Conservation (phyloP, 64 coral and sea anemone genomes). For the Stichodactyla mertensii region DNA sequence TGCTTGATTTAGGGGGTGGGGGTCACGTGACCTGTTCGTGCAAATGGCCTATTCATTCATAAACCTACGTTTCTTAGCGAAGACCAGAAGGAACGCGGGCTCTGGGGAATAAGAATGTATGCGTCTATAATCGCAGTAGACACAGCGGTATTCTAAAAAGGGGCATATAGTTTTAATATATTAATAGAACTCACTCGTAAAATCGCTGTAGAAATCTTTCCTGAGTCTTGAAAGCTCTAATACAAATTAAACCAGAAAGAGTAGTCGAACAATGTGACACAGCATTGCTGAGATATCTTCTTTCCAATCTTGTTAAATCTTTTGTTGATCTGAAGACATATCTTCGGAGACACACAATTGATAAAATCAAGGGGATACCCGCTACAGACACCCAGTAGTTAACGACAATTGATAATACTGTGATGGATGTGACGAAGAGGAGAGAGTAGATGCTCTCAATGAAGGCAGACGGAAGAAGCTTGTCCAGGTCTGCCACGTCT, state of each 20-base stretch:
- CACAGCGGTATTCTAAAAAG: no score
- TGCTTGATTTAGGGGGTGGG: no score
- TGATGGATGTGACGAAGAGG: not conserved
- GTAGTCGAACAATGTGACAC: not conserved
- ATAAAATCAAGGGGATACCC: not conserved
- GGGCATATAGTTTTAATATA: no score
- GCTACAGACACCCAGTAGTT: constrained; percentile 32
- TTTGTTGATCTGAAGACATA: constrained; percentile 1
- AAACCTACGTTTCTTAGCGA: no score
- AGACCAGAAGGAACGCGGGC: no score
- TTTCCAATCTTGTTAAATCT: constrained; percentile 10
- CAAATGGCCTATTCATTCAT: no score
- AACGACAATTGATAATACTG: not conserved
- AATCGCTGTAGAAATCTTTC: constrained; percentile 2
- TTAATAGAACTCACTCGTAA: not conserved
- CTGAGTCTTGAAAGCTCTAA: constrained; percentile 22
- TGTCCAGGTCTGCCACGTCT: not conserved
- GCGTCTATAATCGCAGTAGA: no score
- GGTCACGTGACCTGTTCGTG: no score
- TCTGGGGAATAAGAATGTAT: no score
- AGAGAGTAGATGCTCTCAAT: not conserved
- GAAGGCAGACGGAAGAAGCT: not conserved
- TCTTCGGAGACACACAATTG: not conserved
- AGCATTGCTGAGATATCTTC: not conserved
- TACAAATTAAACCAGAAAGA: not conserved